A percentile compares a stretch with the other conserved stretches of the same genome.
Evolutionary conservation across 2,888 invertebrate species (phyloP).

Genomic region (Nomada ruficornis): DNA sequence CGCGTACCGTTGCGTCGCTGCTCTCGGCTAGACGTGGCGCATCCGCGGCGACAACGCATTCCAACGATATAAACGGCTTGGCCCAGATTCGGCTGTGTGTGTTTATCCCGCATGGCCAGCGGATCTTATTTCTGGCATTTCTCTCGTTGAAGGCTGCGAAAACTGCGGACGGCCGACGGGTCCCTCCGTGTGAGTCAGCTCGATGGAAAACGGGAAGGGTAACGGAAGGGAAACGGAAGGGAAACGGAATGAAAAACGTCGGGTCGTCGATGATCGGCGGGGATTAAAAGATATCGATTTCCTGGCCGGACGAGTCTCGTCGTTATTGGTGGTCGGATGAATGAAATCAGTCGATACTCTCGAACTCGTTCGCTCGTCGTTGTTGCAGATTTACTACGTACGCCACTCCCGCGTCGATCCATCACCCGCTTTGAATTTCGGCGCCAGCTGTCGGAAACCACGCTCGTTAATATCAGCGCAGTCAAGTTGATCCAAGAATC

Average conservation of each 20-base stretch:
- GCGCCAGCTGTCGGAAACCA: slow-evolving; percentile 5
- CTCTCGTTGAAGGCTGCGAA: slow-evolving; percentile 68
- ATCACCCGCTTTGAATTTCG: slow-evolving; percentile 17
- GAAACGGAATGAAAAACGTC: background rate
- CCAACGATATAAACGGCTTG: slow-evolving; percentile 75
- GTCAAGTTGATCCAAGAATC: background rate
- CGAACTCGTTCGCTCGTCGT: background rate
- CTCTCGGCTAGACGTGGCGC: slow-evolving; percentile 39
- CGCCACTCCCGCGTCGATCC: background rate
- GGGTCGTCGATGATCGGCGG: background rate
- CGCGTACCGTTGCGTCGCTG: slow-evolving; percentile 24
- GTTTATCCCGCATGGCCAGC: slow-evolving; percentile 69
- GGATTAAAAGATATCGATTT: background rate
- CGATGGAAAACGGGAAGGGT: background rate
- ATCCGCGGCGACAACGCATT: slow-evolving; percentile 70
- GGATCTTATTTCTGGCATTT: slow-evolving; percentile 77
- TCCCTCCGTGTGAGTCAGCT: slow-evolving; percentile 20
- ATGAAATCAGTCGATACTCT: slow-evolving; percentile 56
- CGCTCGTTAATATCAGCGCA: slow-evolving; percentile 16
- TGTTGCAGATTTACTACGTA: background rate
- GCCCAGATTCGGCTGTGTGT: slow-evolving; percentile 74
- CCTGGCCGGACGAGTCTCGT: slow-evolving; percentile 21
- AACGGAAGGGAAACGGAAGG: background rate
- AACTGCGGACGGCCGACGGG: slow-evolving; percentile 44
- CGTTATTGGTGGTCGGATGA: slow-evolving; percentile 50